Percentiles rank a stretch among this genome's conserved stretches.
These are phyloP conservation scores for Helobdella robusta DNA, from an alignment of 2,888 invertebrate species.

Conservation along the genomic window DNA sequence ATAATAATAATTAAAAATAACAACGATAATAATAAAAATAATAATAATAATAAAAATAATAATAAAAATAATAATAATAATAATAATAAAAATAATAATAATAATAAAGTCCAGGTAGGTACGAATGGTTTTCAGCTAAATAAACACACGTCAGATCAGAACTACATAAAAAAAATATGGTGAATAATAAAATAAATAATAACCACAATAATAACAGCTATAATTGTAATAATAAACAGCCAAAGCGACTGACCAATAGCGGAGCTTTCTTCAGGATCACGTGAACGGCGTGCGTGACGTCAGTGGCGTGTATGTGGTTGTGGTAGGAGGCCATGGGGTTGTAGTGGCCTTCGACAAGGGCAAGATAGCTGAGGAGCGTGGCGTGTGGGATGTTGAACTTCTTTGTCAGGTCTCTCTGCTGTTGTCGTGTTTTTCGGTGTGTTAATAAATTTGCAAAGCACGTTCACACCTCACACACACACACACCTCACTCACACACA, in stretches of 20 bases:
- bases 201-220: not conserved
- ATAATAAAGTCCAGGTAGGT: too few relatives aligned
- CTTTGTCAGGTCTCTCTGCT: slow-evolving; percentile 57
- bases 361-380: slow-evolving; percentile 87
- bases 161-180: too few relatives aligned
- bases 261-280: slow-evolving; percentile 90
- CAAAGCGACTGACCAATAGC: slow-evolving; percentile 60
- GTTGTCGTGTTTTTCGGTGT: too few relatives aligned
- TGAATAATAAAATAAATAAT: not conserved
- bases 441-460: too few relatives aligned
- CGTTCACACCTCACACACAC: too few relatives aligned
- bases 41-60: not conserved
- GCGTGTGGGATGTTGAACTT: slow-evolving; percentile 86
- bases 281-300: slow-evolving; percentile 93
- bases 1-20: too few relatives aligned
- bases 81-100: not conserved
- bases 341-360: slow-evolving; percentile 96
- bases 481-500: too few relatives aligned
- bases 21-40: too few relatives aligned
- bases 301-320: slow-evolving; percentile 94
- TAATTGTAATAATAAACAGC: slow-evolving; percentile 38
- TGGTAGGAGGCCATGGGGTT: slow-evolving; percentile 90
- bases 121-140: too few relatives aligned
- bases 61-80: not conserved
- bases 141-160: too few relatives aligned